Evolutionary conservation across 2,113 vertebrate genomes (phyloP), one percentile per base, ranked within the genome.

Genomic region (Megalops atlanticus): DNA sequence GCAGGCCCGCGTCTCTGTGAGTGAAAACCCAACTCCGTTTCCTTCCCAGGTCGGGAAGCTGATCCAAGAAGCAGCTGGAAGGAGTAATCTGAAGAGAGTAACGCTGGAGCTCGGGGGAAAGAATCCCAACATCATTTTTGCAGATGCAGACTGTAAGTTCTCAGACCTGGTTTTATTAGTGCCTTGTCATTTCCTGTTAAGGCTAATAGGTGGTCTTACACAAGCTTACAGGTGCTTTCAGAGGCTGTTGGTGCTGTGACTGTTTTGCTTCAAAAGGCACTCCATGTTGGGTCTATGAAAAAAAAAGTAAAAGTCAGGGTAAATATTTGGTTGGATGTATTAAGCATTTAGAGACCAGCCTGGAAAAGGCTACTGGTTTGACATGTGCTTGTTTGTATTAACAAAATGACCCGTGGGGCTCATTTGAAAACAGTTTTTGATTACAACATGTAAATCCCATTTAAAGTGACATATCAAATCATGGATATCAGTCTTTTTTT

Each of bases 111-210:
- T 99, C 82, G 98, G 98, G 90, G 98, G 98, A 80, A 99, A 99
- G 93, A 99, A 96, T 90, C 98, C 98, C 88, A 99, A 99, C 92
- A 99, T 99, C 89, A 98, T 99, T 92, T 99, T 99, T 87, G 97
- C 98, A 91, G 98, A 99, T 94, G 97, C 98, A 41, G 97, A 99
- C 88, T 91, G 98, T 99, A 95, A 97, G 98, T 96, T 89, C 88
- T 84, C 52, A 81, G 68, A 54, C 80, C 69, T 31, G 70, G 80
- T 84, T 85, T 84, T 86, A 85, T 83, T 76, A 64, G 77, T 73
- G 68, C 49, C 54, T 43, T 49, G 38, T 54, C 78, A 76, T 84
- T 77, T 73, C 47, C 45, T 77, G 73, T 75, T 43, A 31, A 47
- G 76, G 24, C 58, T n/a, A 24, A 39, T 74, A 74, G 78, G 83